Conservation (phyloP, 1,140 invertebrate genomes). For the Drosophila leontia region DNA sequence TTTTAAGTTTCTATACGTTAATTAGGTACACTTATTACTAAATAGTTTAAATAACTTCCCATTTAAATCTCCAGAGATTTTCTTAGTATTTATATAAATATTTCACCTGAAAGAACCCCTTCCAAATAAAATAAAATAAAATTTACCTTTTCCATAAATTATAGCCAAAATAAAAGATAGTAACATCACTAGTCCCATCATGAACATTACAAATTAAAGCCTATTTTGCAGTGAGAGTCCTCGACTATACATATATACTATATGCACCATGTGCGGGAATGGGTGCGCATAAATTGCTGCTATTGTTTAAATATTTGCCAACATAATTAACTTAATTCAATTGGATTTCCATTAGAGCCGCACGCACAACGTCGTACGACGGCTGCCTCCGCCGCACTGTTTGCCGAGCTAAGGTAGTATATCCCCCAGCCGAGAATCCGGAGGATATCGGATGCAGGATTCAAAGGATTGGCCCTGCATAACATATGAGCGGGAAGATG, state of each 20-base stretch:
- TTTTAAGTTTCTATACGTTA: too few species aligned
- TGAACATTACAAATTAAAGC: conserved; percentile 47
- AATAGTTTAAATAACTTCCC: too few species aligned
- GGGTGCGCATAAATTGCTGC: conserved; percentile 72
- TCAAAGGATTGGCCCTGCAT: conserved; percentile 70
- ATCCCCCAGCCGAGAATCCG: conserved; percentile 9
- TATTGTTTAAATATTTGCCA: conserved; percentile 85
- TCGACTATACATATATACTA: neutral
- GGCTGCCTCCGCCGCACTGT: conserved; percentile 44
- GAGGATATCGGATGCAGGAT: conserved; percentile 28
- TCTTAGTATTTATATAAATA: neutral
- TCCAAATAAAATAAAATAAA: neutral
- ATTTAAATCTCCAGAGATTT: too few species aligned
- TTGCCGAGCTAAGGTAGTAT: conserved; percentile 65
- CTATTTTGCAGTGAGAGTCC: neutral
- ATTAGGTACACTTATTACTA: too few species aligned
- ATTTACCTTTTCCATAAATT: neutral
- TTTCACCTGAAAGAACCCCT: too few species aligned
- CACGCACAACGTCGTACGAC: conserved; percentile 42
- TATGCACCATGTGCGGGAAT: conserved; percentile 4
- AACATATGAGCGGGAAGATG: conserved; percentile 61
- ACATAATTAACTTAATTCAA: conserved; percentile 85
- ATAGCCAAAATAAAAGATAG: neutral
- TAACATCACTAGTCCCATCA: neutral
- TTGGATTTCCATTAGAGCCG: conserved; percentile 80